These are phyloP conservation scores for Rhabdornis inornatus DNA, from an alignment of 2,113 vertebrate genomes.

Conservation along the genomic window DNA sequence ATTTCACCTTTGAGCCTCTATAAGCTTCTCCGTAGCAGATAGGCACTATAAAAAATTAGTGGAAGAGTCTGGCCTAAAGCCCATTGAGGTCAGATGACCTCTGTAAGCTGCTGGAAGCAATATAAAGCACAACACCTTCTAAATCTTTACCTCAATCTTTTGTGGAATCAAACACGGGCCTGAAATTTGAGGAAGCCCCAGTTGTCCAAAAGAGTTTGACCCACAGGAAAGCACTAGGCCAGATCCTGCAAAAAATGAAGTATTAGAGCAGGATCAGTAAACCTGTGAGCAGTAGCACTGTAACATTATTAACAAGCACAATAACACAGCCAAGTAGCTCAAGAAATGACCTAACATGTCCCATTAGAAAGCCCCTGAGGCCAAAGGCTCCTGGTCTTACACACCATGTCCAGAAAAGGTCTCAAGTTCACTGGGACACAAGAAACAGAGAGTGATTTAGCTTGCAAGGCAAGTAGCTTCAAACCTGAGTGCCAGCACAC, in stretches of 20 bases:
- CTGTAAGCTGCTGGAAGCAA: not conserved
- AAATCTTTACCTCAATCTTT: slow-evolving; percentile 77
- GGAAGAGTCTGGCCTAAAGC: not conserved
- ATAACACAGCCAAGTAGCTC: not conserved
- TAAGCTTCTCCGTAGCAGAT: not conserved
- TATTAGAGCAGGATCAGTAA: not conserved
- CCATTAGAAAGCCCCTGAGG: not conserved
- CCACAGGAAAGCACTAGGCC: slow-evolving; percentile 85
- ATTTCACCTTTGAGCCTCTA: not conserved
- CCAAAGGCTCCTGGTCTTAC: not conserved
- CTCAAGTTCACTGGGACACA: not conserved
- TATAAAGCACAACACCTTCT: not conserved
- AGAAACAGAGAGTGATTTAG: not conserved
- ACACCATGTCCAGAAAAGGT: not conserved
- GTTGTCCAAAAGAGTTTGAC: slow-evolving; percentile 88
- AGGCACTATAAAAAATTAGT: not conserved
- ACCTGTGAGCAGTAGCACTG: fast-evolving
- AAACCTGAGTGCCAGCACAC: not conserved
- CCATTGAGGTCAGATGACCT: not conserved
- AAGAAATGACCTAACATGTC: not conserved
- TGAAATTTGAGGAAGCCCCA: slow-evolving; percentile 77
- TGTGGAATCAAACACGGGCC: slow-evolving; percentile 70
- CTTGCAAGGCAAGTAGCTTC: not conserved
- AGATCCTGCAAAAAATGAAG: slow-evolving; percentile 71
- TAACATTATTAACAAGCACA: not conserved